phyloP scores from a whole-genome alignment of 2,113 vertebrate genomes.

The Nannobrachium achirus region DNA sequence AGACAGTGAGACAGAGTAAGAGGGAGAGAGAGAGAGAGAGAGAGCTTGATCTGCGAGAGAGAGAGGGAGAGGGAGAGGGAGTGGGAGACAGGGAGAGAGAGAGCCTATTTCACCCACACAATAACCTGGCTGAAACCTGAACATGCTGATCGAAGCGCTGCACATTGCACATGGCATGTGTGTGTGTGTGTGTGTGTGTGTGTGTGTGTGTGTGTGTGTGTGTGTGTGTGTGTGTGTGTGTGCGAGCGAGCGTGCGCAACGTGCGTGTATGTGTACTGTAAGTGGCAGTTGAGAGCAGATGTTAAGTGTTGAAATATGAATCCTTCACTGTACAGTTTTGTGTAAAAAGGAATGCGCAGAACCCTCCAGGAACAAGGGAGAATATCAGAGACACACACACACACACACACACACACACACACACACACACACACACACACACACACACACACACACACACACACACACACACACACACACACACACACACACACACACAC shows the following conservation, averaged over 20 bases:
- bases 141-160: not conserved
- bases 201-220: conserved; percentile 23
- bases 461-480: no score
- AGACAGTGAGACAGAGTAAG: no score
- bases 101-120: no score
- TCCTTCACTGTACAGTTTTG: conserved; percentile 54
- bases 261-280: conserved; percentile 12
- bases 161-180: not conserved
- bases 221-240: conserved; percentile 13
- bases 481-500: not conserved
- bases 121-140: no score
- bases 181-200: conserved; percentile 6
- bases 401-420: no score
- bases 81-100: no score
- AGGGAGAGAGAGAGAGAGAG: no score
- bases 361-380: conserved; percentile 21
- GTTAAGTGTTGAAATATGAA: conserved; percentile 68
- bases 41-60: no score
- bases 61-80: no score
- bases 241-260: not conserved
- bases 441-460: no score
- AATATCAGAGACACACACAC: no score
- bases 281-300: conserved; percentile 67
- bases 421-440: no score
- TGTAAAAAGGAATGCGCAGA: conserved; percentile 58